Evolutionary conservation across 2,888 invertebrate genomes (phyloP).

Genomic region (Amblyteles armatorius): DNA sequence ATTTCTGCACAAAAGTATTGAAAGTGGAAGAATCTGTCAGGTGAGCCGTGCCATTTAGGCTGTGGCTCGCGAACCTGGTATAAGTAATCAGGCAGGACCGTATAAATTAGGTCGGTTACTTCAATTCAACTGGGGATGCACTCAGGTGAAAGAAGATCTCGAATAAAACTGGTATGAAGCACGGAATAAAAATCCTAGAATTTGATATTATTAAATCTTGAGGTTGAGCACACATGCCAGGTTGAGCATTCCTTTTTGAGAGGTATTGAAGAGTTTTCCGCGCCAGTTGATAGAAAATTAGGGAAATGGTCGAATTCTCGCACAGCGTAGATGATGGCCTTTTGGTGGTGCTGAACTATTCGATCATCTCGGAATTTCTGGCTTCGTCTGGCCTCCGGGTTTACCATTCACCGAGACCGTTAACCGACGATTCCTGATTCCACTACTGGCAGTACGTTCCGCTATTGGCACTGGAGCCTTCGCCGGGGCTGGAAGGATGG

Average conservation of each 20-base stretch:
- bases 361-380: background rate
- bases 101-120: too few species aligned
- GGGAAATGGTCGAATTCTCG: background rate
- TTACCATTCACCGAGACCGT: background rate
- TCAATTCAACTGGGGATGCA: too few species aligned
- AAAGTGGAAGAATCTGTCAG: background rate
- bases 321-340: background rate
- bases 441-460: slow-evolving; percentile 21
- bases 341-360: slow-evolving; percentile 1
- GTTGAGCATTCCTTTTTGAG: background rate
- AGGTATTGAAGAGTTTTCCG: background rate
- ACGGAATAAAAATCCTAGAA: background rate
- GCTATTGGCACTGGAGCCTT: background rate
- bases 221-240: too few species aligned
- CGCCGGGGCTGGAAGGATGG: slow-evolving; percentile 8
- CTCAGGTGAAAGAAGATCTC: too few species aligned
- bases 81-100: too few species aligned
- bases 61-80: too few species aligned
- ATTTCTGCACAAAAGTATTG: background rate
- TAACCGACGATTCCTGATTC: slow-evolving; percentile 15
- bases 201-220: background rate
- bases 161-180: too few species aligned
- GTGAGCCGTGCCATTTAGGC: background rate
- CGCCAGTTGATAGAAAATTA: background rate
- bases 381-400: background rate